Conservation (phyloP, 2,888 invertebrate genomes). For the Flabesymbios commensalis region DNA sequence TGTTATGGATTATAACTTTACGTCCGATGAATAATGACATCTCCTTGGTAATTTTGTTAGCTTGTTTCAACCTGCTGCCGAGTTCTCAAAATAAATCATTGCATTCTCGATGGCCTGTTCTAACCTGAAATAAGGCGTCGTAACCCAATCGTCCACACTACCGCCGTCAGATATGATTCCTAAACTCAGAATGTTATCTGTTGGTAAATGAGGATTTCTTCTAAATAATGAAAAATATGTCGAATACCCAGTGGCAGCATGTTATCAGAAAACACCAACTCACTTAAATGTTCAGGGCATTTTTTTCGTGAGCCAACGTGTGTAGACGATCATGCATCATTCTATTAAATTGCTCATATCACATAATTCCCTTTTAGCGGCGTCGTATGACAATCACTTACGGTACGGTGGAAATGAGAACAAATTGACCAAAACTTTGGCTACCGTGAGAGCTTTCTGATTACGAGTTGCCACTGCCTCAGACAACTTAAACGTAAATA, state of each 20-base stretch:
- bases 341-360: constrained; percentile 21
- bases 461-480: constrained; percentile 17
- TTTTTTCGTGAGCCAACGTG: constrained; percentile 20
- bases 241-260: constrained; percentile 21
- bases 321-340: constrained; percentile 29
- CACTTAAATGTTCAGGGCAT: constrained; percentile 29
- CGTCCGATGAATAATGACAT: too few relatives aligned
- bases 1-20: too few relatives aligned
- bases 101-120: too few relatives aligned
- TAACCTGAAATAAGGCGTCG: too few relatives aligned
- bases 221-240: constrained; percentile 18
- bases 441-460: constrained; percentile 19
- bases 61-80: too few relatives aligned
- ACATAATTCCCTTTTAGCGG: constrained; percentile 18
- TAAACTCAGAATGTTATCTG: constrained; percentile 13
- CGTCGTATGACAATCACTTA: constrained; percentile 20
- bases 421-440: constrained; percentile 12
- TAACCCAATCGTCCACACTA: constrained; percentile 13
- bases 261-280: constrained; percentile 15
- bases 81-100: too few relatives aligned
- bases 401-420: constrained; percentile 26
- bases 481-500: constrained; percentile 26
- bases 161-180: background rate
- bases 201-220: constrained; percentile 16
- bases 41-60: too few relatives aligned